These are phyloP conservation scores for Acipenser oxyrinchus DNA, from an alignment of 2,797 vertebrate genomes.

Conservation along the genomic window DNA sequence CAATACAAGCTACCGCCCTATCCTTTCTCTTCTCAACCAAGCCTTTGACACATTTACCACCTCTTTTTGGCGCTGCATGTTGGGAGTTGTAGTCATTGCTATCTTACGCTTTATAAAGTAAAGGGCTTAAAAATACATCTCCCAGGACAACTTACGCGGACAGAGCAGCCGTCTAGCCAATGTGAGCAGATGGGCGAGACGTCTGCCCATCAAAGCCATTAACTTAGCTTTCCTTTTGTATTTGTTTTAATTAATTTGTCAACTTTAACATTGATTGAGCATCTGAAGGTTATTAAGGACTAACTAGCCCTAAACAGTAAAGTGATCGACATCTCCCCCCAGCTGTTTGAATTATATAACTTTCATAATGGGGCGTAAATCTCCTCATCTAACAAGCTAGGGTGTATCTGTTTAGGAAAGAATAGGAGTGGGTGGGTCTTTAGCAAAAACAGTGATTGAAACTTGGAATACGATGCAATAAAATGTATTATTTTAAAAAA, in stretches of 20 bases:
- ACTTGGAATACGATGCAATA: constrained; percentile 51
- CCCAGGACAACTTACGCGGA: constrained; percentile 58
- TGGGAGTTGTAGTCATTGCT: constrained; percentile 47
- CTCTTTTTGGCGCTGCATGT: constrained; percentile 19
- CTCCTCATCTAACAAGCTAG: constrained; percentile 13
- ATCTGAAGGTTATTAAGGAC: too few species aligned
- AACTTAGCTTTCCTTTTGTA: constrained; percentile 17
- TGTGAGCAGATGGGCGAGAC: constrained; percentile 72
- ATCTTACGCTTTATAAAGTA: constrained; percentile 38
- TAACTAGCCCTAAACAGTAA: too few species aligned
- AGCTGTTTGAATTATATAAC: constrained; percentile 10
- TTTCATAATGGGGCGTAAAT: constrained; percentile 7
- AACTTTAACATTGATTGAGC: too few species aligned
- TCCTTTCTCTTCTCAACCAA: constrained; percentile 53
- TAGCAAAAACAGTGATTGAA: constrained; percentile 46
- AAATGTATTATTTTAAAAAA: constrained; percentile 15
- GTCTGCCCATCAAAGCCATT: constrained; percentile 67
- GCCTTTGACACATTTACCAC: constrained; percentile 32
- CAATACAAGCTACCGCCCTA: constrained; percentile 53
- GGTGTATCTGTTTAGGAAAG: constrained; percentile 67
- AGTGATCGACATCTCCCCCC: too few species aligned
- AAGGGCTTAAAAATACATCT: constrained; percentile 59
- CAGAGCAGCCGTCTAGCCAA: constrained; percentile 49
- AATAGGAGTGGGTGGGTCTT: constrained; percentile 70
- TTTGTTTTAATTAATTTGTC: too few species aligned